Evolutionary conservation across 2,113 vertebrate genomes (phyloP).

Genomic region (Oreotragus oreotragus): DNA sequence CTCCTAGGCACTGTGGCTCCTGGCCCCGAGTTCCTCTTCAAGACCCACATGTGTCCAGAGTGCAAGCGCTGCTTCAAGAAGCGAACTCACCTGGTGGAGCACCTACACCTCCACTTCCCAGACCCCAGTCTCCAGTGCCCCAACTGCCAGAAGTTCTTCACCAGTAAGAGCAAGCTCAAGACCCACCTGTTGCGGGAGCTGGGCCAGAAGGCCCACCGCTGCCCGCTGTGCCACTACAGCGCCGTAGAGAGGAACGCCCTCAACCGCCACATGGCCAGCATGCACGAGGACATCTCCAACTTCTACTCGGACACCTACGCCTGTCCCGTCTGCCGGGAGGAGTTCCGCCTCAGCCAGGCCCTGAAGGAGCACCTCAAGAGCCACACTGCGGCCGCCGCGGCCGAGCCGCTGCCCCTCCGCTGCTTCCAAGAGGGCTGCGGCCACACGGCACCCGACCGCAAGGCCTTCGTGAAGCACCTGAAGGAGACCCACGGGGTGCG

Average conservation of each 20-base stretch:
- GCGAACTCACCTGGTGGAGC: constrained; percentile 93
- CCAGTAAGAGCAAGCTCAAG: constrained; percentile 96
- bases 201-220: constrained; percentile 89
- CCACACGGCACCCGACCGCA: constrained; percentile 82
- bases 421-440: constrained; percentile 88
- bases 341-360: constrained; percentile 88
- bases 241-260: constrained; percentile 93
- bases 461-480: constrained; percentile 86
- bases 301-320: constrained; percentile 81
- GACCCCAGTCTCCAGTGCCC: constrained; percentile 95
- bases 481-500: constrained; percentile 83
- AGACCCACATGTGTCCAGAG: constrained; percentile 94
- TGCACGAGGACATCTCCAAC: constrained; percentile 86
- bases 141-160: constrained; percentile 93
- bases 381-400: constrained; percentile 85
- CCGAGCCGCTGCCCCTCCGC: constrained; percentile 72
- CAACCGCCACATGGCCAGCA: constrained; percentile 89
- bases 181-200: constrained; percentile 92
- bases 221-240: constrained; percentile 90
- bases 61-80: constrained; percentile 98
- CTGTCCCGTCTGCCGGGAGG: constrained; percentile 89
- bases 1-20: constrained; percentile 74
- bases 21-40: constrained; percentile 87
- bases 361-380: constrained; percentile 95
- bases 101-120: constrained; percentile 93